Conservation (phyloP, 2,113 vertebrate species). For the Oncorhynchus tshawytscha region DNA sequence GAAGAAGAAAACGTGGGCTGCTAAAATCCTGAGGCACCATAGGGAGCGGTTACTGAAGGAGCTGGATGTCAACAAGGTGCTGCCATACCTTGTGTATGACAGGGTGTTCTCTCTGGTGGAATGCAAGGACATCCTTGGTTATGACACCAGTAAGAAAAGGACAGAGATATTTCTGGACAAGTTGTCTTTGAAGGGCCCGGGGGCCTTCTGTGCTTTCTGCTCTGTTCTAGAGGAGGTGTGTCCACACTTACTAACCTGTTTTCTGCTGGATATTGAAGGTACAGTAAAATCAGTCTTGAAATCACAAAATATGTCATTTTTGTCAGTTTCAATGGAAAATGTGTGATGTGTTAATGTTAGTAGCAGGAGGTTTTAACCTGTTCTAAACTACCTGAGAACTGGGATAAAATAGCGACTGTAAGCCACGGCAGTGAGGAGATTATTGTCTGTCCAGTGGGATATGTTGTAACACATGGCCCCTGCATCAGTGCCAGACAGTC, state of each 20-base stretch:
- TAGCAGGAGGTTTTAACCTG: no score
- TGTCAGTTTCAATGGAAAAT: background rate
- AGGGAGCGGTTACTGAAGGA: conserved; percentile 71
- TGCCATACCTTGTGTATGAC: conserved; percentile 73
- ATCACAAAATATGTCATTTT: background rate
- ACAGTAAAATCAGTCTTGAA: conserved; percentile 28
- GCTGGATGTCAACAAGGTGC: conserved; percentile 71
- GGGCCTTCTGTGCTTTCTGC: conserved; percentile 75
- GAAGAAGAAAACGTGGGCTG: conserved; percentile 61
- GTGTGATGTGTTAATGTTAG: background rate
- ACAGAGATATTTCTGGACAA: conserved; percentile 73
- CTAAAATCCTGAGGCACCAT: conserved; percentile 63
- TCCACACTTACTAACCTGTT: conserved; percentile 76
- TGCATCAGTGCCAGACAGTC: background rate
- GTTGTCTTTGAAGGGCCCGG: conserved; percentile 75
- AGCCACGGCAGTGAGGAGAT: conserved; percentile 42
- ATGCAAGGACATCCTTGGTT: conserved; percentile 72
- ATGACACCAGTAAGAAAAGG: conserved; percentile 57
- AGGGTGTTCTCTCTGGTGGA: conserved; percentile 78
- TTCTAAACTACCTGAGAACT: background rate
- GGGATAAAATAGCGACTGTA: conserved; percentile 41
- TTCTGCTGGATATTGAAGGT: conserved; percentile 79
- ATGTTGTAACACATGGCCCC: conserved; percentile 21
- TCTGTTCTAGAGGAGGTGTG: conserved; percentile 77
- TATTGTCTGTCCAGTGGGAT: conserved; percentile 23